Percentiles rank a stretch among this genome's conserved stretches.
phyloP scores from a whole-genome alignment of 2,888 invertebrate genomes.

The Volucella bombylans region DNA sequence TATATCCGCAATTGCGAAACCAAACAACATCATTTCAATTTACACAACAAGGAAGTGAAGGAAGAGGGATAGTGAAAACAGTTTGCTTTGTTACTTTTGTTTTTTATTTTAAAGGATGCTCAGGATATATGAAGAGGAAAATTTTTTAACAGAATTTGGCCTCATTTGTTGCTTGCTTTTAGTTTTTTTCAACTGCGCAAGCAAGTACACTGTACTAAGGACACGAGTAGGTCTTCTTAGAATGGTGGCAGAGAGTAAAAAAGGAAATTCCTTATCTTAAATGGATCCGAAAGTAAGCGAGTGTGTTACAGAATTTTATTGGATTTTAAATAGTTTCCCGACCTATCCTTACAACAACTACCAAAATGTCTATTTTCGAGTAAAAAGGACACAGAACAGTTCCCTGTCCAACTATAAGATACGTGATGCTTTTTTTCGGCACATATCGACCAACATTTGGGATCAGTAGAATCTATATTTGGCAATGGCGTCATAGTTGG shows the following conservation, averaged over 20 bases:
- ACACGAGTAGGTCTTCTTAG: neutral
- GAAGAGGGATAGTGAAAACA: conserved; percentile 33
- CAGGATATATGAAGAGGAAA: conserved; percentile 40
- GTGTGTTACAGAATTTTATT: neutral
- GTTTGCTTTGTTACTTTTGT: neutral
- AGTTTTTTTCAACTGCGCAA: conserved; percentile 35
- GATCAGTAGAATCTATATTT: no score
- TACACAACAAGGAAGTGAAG: neutral
- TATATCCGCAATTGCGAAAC: conserved; percentile 36
- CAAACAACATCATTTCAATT: conserved; percentile 64
- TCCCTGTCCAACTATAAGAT: no score
- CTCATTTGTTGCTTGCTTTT: conserved; percentile 43
- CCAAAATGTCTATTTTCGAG: no score
- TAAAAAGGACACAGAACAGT: no score
- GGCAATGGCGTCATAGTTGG: no score
- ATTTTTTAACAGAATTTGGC: conserved; percentile 62
- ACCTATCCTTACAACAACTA: no score
- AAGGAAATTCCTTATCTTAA: neutral
- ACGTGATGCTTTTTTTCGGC: no score
- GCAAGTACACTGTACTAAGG: neutral
- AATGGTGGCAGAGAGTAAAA: no score
- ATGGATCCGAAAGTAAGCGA: conserved; percentile 19
- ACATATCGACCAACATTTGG: no score
- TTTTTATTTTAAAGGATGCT: conserved; percentile 39
- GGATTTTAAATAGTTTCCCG: neutral